These are phyloP conservation scores for Mormyrus hasselquistii DNA, from an alignment of 2,797 vertebrate species.

Conservation along the genomic window DNA sequence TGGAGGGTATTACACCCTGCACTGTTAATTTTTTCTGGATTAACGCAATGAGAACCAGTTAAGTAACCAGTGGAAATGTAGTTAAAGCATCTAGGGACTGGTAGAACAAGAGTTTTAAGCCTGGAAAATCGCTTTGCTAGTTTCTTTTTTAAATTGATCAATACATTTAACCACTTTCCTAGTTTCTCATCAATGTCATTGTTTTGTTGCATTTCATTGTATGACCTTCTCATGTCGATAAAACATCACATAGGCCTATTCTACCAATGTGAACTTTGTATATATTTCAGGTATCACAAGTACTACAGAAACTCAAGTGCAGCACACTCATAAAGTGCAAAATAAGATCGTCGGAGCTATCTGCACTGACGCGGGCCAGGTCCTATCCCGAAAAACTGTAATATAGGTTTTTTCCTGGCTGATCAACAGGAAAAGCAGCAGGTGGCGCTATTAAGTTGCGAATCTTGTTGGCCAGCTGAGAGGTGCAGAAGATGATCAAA, in stretches of 20 bases:
- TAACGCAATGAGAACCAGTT: not conserved
- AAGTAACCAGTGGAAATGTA: not conserved
- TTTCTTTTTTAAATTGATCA: not conserved
- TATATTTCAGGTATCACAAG: not conserved
- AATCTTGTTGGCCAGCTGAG: not conserved
- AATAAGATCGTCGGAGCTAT: not conserved
- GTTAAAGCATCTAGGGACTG: not conserved
- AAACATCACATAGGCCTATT: not conserved
- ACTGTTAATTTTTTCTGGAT: not conserved
- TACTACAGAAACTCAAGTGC: not conserved
- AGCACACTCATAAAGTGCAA: not conserved
- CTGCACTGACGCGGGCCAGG: not conserved
- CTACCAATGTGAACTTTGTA: not conserved
- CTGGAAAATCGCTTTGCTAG: not conserved
- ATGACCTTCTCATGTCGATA: not conserved
- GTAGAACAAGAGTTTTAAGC: not conserved
- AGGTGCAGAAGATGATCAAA: not conserved
- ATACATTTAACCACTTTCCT: not conserved
- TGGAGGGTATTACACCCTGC: not conserved
- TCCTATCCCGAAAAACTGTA: not conserved
- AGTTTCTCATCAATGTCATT: not conserved
- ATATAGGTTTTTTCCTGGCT: not conserved
- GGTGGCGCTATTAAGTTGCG: conserved; percentile 9
- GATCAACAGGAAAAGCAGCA: not conserved
- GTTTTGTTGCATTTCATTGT: not conserved